Evolutionary conservation across 2,888 invertebrate genomes (phyloP), one percentile per base, ranked within the genome.

Genomic region (Drosophila subsilvestris): DNA sequence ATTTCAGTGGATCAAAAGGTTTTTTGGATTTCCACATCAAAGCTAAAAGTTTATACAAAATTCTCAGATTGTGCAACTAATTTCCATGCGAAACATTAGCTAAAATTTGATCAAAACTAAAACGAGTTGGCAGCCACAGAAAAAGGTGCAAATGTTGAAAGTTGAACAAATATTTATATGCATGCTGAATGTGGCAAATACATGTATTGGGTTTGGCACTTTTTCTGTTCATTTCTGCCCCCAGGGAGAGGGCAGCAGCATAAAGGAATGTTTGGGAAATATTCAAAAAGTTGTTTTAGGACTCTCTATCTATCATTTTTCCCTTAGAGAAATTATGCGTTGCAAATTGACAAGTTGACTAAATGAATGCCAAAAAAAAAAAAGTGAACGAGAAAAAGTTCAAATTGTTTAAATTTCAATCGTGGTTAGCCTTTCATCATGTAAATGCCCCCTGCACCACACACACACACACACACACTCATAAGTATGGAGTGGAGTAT

Each of bases 351-450:
- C 65, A 61, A 71, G 69, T 67, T 74, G 59, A 57, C 53, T 69
- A 62, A 71, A 74, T 65, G 63, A 74, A 59, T 43, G 56, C 25
- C 20, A 20, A 1, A n/a, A n/a, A n/a, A n/a, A n/a, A 29, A 12
- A 44, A 37, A 44, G 53, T 17, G 48, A 54, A 50, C 59, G 56
- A 54, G 45, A 43, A 57, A 61, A 73, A 63, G 54, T 72, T 68
- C 73, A 86, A 78, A 88, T 83, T 80, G 86, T 80, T 83, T 7
- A 74, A 78, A 86, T 79, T 69, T 72, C 51, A 72, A 76, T 76
- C 63, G 76, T 71, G 65, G 65, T 69, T 63, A 32, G 51, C 63
- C 74, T 71, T 88, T 78, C 72, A 78, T 80, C 51, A 70, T 69
- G 70, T 70, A 66, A 74, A 70, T 74, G 66, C 56, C 61, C 61